A percentile compares a stretch with the other conserved stretches of the same genome.
Evolutionary conservation across 2,888 invertebrate genomes (phyloP).

Genomic region (Deroplatys truncata): DNA sequence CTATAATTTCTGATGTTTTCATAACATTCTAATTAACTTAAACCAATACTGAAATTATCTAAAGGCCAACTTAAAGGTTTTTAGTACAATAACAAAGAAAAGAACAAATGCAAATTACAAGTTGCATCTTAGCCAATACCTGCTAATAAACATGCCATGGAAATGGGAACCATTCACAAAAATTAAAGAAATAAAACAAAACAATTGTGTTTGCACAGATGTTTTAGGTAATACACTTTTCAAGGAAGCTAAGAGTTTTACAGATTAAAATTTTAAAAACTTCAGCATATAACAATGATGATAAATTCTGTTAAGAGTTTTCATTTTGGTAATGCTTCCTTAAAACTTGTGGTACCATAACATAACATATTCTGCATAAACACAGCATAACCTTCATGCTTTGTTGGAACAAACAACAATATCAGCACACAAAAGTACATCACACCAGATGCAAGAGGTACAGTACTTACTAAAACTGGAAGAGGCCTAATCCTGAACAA

Average conservation of each 20-base stretch:
- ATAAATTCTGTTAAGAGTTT: too few species aligned
- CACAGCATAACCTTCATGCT: not conserved
- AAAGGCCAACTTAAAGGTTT: not conserved
- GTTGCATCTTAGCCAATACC: not conserved
- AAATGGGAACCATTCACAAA: not conserved
- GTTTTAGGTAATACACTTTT: not conserved
- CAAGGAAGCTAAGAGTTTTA: not conserved
- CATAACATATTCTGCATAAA: not conserved
- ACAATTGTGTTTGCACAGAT: not conserved
- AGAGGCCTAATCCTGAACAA: conserved; percentile 98
- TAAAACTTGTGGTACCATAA: not conserved
- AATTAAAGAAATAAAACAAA: not conserved
- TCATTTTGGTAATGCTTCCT: too few species aligned
- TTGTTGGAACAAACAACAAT: not conserved
- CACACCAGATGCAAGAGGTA: conserved; percentile 49
- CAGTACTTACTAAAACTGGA: conserved; percentile 94
- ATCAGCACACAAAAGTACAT: conserved; percentile 41
- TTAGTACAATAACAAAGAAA: not conserved
- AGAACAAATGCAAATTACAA: not conserved
- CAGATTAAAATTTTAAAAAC: not conserved
- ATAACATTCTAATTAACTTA: not conserved
- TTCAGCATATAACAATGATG: not conserved
- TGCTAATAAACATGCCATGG: not conserved
- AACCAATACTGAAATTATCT: not conserved
- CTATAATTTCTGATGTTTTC: not conserved